Percentiles rank a stretch among this genome's conserved stretches.
phyloP scores from a whole-genome alignment of 2,113 vertebrate species.

The Protomyctophum bolini region DNA sequence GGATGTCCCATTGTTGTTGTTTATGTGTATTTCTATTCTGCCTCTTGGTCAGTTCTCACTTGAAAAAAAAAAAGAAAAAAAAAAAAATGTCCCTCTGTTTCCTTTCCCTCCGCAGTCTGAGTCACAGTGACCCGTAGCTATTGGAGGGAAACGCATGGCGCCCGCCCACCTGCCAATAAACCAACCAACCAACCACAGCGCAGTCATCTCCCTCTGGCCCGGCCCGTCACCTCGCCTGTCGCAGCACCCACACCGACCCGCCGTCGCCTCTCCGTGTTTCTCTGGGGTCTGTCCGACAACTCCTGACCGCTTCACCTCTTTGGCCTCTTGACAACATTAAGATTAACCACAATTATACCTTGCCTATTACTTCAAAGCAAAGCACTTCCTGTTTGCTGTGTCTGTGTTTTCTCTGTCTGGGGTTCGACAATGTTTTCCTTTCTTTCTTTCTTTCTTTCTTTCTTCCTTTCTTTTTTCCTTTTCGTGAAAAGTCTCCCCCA shows the following conservation, averaged over 20 bases:
- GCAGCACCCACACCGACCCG: slow-evolving; percentile 73
- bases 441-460: neutral
- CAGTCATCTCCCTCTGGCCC: slow-evolving; percentile 83
- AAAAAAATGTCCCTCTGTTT: slow-evolving; percentile 57
- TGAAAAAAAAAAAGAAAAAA: too few species aligned
- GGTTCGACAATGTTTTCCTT: slow-evolving; percentile 40
- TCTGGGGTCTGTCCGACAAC: slow-evolving; percentile 73
- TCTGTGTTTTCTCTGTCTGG: slow-evolving; percentile 54
- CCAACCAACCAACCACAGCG: slow-evolving; percentile 82
- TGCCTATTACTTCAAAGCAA: slow-evolving; percentile 49
- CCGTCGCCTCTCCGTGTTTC: slow-evolving; percentile 76
- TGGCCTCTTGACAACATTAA: slow-evolving; percentile 34
- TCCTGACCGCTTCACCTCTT: slow-evolving; percentile 53
- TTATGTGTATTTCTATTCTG: too few species aligned
- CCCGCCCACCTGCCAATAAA: slow-evolving; percentile 68
- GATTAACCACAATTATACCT: slow-evolving; percentile 41
- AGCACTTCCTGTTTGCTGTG: slow-evolving; percentile 58
- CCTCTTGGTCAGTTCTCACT: too few species aligned
- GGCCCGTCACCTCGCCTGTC: slow-evolving; percentile 69
- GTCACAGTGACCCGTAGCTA: slow-evolving; percentile 79
- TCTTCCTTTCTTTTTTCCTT: too few species aligned
- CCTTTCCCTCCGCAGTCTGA: slow-evolving; percentile 86
- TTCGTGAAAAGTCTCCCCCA: too few species aligned
- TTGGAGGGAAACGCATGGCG: slow-evolving; percentile 82
- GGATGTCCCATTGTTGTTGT: too few species aligned